A percentile compares a stretch with the other conserved stretches of the same genome.
phyloP scores from a whole-genome alignment of 2,888 invertebrate genomes.

The Euplagia quadripunctaria region DNA sequence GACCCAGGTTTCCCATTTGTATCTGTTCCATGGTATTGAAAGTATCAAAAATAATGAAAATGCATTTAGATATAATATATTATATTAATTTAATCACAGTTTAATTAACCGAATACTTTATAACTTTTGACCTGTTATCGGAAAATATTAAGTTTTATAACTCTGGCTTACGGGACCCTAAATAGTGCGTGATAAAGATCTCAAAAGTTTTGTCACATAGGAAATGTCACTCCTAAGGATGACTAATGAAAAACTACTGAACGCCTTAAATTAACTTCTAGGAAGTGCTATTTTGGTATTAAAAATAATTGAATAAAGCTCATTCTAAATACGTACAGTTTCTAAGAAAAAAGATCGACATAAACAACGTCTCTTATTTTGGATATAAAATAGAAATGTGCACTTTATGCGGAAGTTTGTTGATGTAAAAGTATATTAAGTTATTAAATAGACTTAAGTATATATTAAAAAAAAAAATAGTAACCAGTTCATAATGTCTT shows the following conservation, averaged over 20 bases:
- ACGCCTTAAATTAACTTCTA: slow-evolving; percentile 28
- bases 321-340: background rate
- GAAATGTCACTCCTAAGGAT: slow-evolving; percentile 15
- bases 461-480: background rate
- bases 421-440: background rate
- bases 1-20: too few species aligned
- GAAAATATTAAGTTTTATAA: too few species aligned
- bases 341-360: background rate
- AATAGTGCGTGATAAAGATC: background rate
- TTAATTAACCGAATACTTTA: too few species aligned
- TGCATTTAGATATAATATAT: too few species aligned
- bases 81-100: too few species aligned
- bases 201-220: background rate
- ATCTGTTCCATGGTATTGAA: too few species aligned
- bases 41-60: too few species aligned
- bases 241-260: slow-evolving; percentile 19
- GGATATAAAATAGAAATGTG: background rate
- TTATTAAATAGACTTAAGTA: background rate
- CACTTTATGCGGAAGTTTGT: background rate
- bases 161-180: background rate
- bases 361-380: background rate
- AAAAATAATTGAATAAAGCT: slow-evolving; percentile 14
- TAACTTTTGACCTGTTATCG: too few species aligned
- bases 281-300: slow-evolving; percentile 33
- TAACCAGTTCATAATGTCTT: background rate